Base-by-base conservation (phyloP, 1,140 invertebrate genomes). In the Globodera ellingtonae region DNA sequence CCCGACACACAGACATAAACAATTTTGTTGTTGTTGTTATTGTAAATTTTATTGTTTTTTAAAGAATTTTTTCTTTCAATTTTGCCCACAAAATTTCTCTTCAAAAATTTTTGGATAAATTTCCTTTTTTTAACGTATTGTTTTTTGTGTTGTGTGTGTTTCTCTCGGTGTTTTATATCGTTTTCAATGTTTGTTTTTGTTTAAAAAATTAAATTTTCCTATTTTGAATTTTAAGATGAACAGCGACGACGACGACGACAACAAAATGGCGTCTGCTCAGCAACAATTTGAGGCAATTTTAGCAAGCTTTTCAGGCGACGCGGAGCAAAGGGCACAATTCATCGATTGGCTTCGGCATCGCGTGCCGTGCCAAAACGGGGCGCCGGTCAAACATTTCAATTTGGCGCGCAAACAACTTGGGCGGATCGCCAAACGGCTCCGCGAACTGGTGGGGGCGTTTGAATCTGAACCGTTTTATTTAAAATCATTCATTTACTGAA, bases 1-100 rank as follows among this genome's bases (percentile, higher is more conserved):
- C 81, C 81, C n/a, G 81, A 82, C 35, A 73, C 71, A 15, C n/a
- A 56, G 35, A 24, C 56, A 48, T 79, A 79, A 79, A 79, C 9
- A 65, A 65, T 75, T 75, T 24, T 44, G 35, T 35, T 35, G 35
- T 35, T 35, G 35, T 35, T 35, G 35, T 35, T 35, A 35, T 35
- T 35, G 35, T 35, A 35, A 35, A 35, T 35, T 35, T 35, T 35
- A 35, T 35, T 35, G 35, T 0, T 35, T 35, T 35, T 35, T 24
- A 24, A 35, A 35, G 3, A 2, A 35, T 35, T 35, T 35, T 35
- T 35, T 35, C 35, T 35, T 35, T 35, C 3, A 35, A 35, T 35
- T 35, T 35, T 35, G 0, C 1, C 35, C 35, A 35, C 1, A 35
- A 35, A 35, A 35, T 3, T 0, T 35, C 35, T 35, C 1, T 35